Evolutionary conservation across 1,140 invertebrate genomes (phyloP), one percentile per base, ranked within the genome.

Genomic region (Neodiprion lecontei): DNA sequence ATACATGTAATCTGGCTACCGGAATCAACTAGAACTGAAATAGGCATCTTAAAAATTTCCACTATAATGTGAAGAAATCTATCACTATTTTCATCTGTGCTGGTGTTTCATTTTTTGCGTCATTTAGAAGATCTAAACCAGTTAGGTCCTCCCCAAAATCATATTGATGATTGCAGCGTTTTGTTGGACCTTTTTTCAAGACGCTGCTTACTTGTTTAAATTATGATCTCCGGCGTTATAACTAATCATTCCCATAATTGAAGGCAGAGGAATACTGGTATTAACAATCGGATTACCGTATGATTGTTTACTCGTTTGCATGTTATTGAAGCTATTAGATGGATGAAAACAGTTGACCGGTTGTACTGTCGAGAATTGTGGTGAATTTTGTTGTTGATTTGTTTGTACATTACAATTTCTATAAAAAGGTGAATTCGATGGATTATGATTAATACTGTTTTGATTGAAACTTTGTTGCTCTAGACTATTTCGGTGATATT

Each of bases 1-100:
- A 79, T 76, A 70, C 77, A 77, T 0, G 79, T 80, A 4, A 81
- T 70, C 11, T 79, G 72, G 67, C 77, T 76, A 28, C 80, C 79
- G 21, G 50, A 74, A 49, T 81, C 76, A 28, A 71, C 50, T n/a
- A 68, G 53, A 11, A 61, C 53, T 8, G 48, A 9, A 10, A 74
- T 70, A 53, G 66, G 67, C n/a, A 28, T 65, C 12, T 71, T 69
- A 5, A 2, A n/a, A 17, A 3, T 73, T 12, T 69, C 23, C 10
- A 9, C 40, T 9, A 69, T 23, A 12, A 69, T 69, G 17, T 69
- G 67, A 69, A 69, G 17, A 69, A 5, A 69, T 69, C 67, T 47
- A 69, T 5, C 67, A 7, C 17, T 47, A 7, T 47, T 10, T 23
- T 69, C 17, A 17, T 47, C 67, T 69, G 67, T 69, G 8, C 23